Evolutionary conservation across 2,797 vertebrate genomes (phyloP).

Genomic region (Furcifer pardalis): DNA sequence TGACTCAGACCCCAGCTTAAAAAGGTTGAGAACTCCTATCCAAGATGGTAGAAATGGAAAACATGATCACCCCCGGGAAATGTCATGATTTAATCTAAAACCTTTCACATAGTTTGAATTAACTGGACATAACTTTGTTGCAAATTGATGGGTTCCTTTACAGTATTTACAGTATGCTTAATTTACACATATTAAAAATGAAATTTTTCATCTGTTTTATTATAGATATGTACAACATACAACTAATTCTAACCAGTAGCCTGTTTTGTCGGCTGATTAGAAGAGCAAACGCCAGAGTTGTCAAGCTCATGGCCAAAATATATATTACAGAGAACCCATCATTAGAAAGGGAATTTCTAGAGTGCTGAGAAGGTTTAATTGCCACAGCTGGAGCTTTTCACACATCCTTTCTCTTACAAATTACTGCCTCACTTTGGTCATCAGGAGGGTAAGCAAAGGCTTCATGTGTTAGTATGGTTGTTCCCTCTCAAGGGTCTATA

Average conservation of each 20-base stretch:
- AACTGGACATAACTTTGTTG: conserved; percentile 18
- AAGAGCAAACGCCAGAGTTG: neutral
- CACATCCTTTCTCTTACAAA: no score
- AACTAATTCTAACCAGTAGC: neutral
- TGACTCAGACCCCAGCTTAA: no score
- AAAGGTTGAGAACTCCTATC: no score
- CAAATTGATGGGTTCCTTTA: neutral
- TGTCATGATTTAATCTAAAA: conserved; percentile 25
- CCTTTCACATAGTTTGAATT: conserved; percentile 4
- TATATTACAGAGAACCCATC: no score
- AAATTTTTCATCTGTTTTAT: neutral
- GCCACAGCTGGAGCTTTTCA: no score
- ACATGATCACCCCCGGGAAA: conserved; percentile 16
- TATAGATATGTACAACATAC: neutral
- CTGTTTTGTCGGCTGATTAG: neutral
- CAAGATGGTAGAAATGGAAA: conserved; percentile 23
- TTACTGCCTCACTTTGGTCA: no score
- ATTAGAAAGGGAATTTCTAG: no score
- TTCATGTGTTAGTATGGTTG: no score
- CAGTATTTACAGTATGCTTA: conserved; percentile 5
- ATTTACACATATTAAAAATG: conserved; percentile 1
- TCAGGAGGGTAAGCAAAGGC: no score
- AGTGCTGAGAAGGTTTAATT: no score
- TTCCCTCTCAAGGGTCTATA: no score
- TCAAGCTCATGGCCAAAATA: neutral